Evolutionary conservation across 2,113 vertebrate genomes (phyloP).

Genomic region (Hyperopisus bebe): DNA sequence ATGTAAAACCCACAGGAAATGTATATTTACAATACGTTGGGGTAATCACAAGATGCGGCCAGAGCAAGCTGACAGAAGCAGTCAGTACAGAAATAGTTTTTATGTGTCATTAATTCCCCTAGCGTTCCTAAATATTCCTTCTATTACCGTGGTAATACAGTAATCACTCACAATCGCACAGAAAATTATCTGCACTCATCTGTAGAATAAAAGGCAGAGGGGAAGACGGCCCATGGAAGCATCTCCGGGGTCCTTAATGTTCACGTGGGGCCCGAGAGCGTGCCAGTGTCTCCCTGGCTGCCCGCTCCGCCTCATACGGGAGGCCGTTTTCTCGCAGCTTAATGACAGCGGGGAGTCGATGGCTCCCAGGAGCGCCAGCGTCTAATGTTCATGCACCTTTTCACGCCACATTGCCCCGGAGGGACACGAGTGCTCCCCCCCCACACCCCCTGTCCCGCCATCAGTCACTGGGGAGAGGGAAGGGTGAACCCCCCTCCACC

Average conservation of each 20-base stretch:
- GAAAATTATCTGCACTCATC: slow-evolving; percentile 89
- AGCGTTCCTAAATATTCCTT: slow-evolving; percentile 77
- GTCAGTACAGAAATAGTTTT: slow-evolving; percentile 71
- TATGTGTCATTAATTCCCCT: slow-evolving; percentile 95
- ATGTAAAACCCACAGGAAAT: slow-evolving; percentile 69
- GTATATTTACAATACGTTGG: slow-evolving; percentile 76
- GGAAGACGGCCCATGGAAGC: slow-evolving; percentile 46
- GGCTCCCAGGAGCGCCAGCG: slow-evolving; percentile 33
- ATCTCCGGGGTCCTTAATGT: slow-evolving; percentile 69
- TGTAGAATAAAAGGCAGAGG: slow-evolving; percentile 67
- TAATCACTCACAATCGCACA: slow-evolving; percentile 94
- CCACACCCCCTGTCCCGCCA: neutral
- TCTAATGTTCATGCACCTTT: slow-evolving; percentile 49
- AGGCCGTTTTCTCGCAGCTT: slow-evolving; percentile 57
- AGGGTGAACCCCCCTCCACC: neutral
- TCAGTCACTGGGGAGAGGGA: neutral
- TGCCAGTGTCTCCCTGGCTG: slow-evolving; percentile 40
- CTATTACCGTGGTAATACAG: slow-evolving; percentile 83
- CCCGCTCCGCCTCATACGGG: slow-evolving; percentile 45
- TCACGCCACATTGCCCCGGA: slow-evolving; percentile 64
- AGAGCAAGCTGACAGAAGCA: slow-evolving; percentile 70
- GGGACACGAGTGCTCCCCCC: slow-evolving; percentile 47
- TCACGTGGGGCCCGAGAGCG: slow-evolving; percentile 55
- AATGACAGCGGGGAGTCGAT: slow-evolving; percentile 63
- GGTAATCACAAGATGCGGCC: slow-evolving; percentile 82